A percentile compares a stretch with the other conserved stretches of the same genome.
Evolutionary conservation across 1,140 invertebrate genomes (phyloP).

Genomic region (Thaumatotibia leucotreta): DNA sequence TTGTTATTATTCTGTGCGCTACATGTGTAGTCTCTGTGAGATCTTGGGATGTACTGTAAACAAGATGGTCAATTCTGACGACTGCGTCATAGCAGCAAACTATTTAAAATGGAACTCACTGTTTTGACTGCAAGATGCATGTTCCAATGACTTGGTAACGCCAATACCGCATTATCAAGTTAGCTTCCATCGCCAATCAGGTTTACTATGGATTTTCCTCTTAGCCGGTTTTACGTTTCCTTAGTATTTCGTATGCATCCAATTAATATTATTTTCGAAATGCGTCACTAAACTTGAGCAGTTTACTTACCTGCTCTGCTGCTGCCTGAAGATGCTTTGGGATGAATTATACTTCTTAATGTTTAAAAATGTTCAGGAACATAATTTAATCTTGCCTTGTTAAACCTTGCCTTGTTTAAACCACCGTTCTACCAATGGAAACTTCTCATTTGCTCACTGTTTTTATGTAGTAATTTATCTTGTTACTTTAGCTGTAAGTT

Average conservation of each 20-base stretch:
- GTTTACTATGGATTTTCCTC: conserved; percentile 7
- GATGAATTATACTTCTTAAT: too few species aligned
- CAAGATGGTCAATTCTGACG: conserved; percentile 1
- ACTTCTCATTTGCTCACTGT: too few species aligned
- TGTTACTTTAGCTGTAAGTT: too few species aligned
- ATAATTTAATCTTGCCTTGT: too few species aligned
- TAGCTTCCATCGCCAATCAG: neutral
- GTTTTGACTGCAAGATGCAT: neutral
- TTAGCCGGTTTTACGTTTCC: conserved; percentile 1
- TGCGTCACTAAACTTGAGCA: neutral
- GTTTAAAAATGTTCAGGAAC: too few species aligned
- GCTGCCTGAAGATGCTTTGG: too few species aligned
- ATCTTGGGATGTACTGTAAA: neutral
- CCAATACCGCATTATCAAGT: neutral
- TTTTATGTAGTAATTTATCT: too few species aligned
- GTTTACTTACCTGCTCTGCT: too few species aligned
- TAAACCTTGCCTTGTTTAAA: too few species aligned
- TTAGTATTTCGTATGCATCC: neutral
- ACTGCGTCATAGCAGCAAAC: neutral
- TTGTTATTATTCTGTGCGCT: neutral
- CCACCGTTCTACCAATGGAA: too few species aligned
- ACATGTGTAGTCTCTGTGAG: neutral
- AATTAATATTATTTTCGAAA: neutral
- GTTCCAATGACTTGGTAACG: neutral
- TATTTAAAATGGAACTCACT: neutral